Conservation (phyloP, 2,113 vertebrate genomes). For the Dolichallabes microphthalmus region DNA sequence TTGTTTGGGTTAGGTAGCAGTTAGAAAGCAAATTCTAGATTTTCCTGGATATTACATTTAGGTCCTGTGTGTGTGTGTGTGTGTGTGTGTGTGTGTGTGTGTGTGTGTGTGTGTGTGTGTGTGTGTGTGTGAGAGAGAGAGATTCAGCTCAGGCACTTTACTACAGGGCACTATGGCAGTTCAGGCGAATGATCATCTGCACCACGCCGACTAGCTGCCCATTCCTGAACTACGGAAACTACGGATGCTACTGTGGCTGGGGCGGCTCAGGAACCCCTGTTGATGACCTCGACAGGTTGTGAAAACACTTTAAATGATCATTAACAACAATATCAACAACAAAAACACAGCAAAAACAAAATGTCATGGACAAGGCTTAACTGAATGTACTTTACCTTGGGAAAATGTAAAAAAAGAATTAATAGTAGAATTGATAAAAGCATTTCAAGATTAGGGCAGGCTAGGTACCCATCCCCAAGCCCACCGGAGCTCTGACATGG, state of each 20-base stretch:
- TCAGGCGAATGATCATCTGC: slow-evolving; percentile 79
- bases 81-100: too few relatives aligned
- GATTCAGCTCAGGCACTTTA: slow-evolving; percentile 53
- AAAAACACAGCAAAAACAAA: too few relatives aligned
- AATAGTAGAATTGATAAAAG: too few relatives aligned
- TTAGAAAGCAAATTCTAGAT: not conserved
- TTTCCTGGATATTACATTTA: not conserved
- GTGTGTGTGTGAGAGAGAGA: not conserved
- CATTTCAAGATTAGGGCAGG: too few relatives aligned
- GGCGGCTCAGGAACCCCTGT: slow-evolving; percentile 83
- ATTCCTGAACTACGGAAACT: slow-evolving; percentile 66
- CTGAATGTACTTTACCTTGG: not conserved
- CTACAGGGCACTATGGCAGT: slow-evolving; percentile 66
- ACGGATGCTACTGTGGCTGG: slow-evolving; percentile 85
- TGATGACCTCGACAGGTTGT: slow-evolving; percentile 81
- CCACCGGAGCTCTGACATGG: too few relatives aligned
- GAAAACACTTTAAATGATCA: not conserved
- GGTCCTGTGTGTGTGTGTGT: not conserved
- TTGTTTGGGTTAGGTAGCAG: not conserved
- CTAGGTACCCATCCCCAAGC: too few relatives aligned
- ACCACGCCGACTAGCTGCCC: slow-evolving; percentile 72
- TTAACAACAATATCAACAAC: too few relatives aligned
- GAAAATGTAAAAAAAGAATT: not conserved
- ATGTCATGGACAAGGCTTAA: not conserved
- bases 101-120: not conserved